A percentile compares a stretch with the other conserved stretches of the same genome.
Conservation (phyloP, 2,888 invertebrate genomes). For the Drosophila vallismaia region DNA sequence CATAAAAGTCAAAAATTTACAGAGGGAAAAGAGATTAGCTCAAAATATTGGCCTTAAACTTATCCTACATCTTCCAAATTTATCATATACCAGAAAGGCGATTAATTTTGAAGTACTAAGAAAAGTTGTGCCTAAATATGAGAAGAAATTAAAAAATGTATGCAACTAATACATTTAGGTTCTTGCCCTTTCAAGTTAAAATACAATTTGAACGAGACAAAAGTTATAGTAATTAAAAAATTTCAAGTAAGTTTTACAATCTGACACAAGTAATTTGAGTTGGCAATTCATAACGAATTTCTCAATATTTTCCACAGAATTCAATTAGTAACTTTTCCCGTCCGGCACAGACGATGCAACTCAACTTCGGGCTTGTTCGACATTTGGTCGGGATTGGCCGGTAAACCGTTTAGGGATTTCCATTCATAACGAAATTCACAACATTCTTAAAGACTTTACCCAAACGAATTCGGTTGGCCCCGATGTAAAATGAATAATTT, state of each 20-base stretch:
- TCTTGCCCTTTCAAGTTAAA: slow-evolving; percentile 1
- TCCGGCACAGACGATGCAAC: slow-evolving; percentile 32
- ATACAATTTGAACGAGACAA: slow-evolving; percentile 28
- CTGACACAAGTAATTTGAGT: slow-evolving; percentile 55
- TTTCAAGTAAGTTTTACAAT: slow-evolving; percentile 26
- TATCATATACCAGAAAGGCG: too few relatives aligned
- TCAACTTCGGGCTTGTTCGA: slow-evolving; percentile 45
- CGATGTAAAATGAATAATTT: slow-evolving; percentile 53
- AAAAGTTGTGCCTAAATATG: too few relatives aligned
- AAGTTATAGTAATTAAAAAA: slow-evolving; percentile 51
- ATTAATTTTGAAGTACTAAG: too few relatives aligned
- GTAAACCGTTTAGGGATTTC: slow-evolving; percentile 17
- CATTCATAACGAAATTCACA: slow-evolving; percentile 14
- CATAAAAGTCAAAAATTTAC: too few relatives aligned
- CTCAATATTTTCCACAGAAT: slow-evolving; percentile 63
- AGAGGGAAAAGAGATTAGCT: too few relatives aligned
- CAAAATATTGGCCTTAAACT: too few relatives aligned
- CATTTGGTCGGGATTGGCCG: slow-evolving; percentile 48
- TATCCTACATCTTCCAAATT: too few relatives aligned
- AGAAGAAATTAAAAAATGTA: too few relatives aligned
- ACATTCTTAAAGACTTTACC: slow-evolving; percentile 29
- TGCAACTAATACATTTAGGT: too few relatives aligned
- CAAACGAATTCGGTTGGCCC: slow-evolving; percentile 16
- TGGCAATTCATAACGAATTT: slow-evolving; percentile 60
- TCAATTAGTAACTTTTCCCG: slow-evolving; percentile 71